phyloP scores from a whole-genome alignment of 2,113 vertebrate species.

The Nannobrachium achirus region DNA sequence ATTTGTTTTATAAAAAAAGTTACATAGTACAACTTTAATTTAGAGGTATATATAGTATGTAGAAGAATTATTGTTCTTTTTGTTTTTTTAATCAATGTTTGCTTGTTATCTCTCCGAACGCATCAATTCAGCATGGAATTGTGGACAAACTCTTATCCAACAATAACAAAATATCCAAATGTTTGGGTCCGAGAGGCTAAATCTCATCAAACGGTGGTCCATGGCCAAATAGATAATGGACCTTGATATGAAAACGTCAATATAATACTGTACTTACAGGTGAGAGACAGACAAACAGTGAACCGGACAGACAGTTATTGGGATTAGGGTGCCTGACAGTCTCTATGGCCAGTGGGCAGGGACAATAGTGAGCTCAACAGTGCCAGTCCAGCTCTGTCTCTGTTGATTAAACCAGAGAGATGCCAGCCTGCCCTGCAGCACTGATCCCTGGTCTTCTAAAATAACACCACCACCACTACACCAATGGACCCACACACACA shows the following conservation, averaged over 20 bases:
- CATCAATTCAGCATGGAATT: no score
- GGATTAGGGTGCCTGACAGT: constrained; percentile 15
- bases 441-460: constrained; percentile 7
- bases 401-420: constrained; percentile 37
- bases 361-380: constrained; percentile 48
- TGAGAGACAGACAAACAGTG: not conserved
- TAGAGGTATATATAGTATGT: no score
- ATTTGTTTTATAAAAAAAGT: no score
- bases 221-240: no score
- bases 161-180: no score
- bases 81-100: no score
- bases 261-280: not conserved
- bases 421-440: constrained; percentile 15
- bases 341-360: constrained; percentile 47
- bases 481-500: constrained; percentile 4
- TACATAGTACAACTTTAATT: no score
- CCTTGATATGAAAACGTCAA: not conserved
- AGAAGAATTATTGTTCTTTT: no score
- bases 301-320: constrained; percentile 16
- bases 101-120: no score
- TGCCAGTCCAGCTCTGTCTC: constrained; percentile 38
- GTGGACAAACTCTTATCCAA: no score
- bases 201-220: no score
- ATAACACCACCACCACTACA: constrained; percentile 4
- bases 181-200: no score